Evolutionary conservation across 2,888 invertebrate species (phyloP).

Genomic region (Tholera decimalis): DNA sequence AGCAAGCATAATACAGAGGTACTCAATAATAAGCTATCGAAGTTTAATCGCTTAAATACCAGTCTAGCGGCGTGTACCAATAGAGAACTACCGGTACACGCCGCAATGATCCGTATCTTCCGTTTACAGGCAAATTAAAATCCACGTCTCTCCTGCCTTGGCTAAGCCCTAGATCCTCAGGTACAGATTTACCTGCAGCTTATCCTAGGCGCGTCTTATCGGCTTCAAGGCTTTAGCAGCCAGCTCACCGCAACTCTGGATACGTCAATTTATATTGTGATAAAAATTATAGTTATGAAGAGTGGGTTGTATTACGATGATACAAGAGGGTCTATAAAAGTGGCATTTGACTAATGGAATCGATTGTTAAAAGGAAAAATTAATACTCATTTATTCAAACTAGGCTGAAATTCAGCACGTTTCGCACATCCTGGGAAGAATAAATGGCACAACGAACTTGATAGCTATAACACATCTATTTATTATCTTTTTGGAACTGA

Average conservation of each 20-base stretch:
- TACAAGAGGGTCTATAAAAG: not conserved
- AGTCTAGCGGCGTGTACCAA: no score
- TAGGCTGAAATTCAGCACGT: no score
- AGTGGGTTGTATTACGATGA: not conserved
- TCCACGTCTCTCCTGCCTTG: not conserved
- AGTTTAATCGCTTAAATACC: conserved; percentile 5
- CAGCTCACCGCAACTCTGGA: not conserved
- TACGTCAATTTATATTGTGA: conserved; percentile 8
- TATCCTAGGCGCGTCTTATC: conserved; percentile 32
- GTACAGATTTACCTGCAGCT: conserved; percentile 30
- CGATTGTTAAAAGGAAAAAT: no score
- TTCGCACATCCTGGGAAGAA: no score
- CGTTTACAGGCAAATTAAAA: conserved; percentile 34
- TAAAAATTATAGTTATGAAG: not conserved
- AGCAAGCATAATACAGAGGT: not conserved
- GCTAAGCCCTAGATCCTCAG: conserved; percentile 11
- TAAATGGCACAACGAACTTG: no score
- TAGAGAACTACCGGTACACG: conserved; percentile 9
- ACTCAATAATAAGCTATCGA: not conserved
- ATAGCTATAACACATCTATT: no score
- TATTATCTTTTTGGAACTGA: no score
- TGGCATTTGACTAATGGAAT: no score
- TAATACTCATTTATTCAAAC: no score
- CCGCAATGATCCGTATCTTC: not conserved
- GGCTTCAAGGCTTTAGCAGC: conserved; percentile 25